Evolutionary conservation across 2,797 vertebrate species (phyloP), one percentile per base, ranked within the genome.

Genomic region (Protonibea diacanthus): DNA sequence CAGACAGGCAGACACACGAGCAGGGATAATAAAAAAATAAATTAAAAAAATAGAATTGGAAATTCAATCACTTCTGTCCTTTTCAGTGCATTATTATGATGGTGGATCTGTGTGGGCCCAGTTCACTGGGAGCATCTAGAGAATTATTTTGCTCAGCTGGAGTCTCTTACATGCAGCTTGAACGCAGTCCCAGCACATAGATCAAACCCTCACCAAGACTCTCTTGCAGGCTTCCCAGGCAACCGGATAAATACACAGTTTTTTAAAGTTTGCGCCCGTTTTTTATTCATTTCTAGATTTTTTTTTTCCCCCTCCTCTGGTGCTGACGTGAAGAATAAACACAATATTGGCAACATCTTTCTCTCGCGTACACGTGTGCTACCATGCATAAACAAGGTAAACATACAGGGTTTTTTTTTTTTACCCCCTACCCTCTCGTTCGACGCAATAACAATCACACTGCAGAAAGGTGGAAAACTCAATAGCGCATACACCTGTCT

Each of bases 11-110:
- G 45, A 23, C 29, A 18, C 45, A 64, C 59, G 27, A 70, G 81
- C 20, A 14, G 13, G 70, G 71, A 82, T 82, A 23, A 45, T 20
- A 47, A 66, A 38, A 52, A 27, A 6, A 5, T 1, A 58, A 23
- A 17, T n/a, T n/a, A 58, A 66, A 52, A 14, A 69, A 27, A 23
- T 1, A 33, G 27, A 89, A 85, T 48, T 74, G 85, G 59, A 90
- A 89, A 88, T 91, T 85, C 82, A 90, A 88, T 92, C 82, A 83
- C 52, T 72, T 70, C 57, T 40, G 63, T 87, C 59, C 61, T 75
- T 38, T 38, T 71, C 69, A 55, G 74, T 72, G 76, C 38, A 14
- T 81, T 86, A 73, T 82, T 82, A 69, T 65, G 66, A 53, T 47
- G 45, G 75, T 12, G 38, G 79, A 80, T 76, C 58, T 73, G 73